Base-by-base conservation (phyloP, 2,113 vertebrate genomes). In the Ptilorrhoa leucosticta region DNA sequence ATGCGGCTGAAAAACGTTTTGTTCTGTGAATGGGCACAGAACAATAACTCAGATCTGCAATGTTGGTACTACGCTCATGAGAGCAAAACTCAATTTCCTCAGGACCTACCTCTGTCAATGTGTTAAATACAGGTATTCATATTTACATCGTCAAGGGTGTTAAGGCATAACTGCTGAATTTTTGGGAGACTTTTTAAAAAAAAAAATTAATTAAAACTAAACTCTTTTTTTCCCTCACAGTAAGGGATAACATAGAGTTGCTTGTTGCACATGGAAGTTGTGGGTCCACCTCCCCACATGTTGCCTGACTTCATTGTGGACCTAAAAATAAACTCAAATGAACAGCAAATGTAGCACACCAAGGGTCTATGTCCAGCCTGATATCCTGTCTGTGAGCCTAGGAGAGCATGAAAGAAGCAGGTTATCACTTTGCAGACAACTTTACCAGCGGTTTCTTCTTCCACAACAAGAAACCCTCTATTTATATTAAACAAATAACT, bases 41-140 rank as follows among this genome's bases (percentile, higher is more conserved):
- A 76, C n/a, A 33, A 26, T 37, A 69, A 11, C 23, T 60, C 40
- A 40, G 9, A n/a, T 45, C 22, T 83, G 12, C 18, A 56, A 12
- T 39, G 60, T 3, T 50, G 26, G 33, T 39, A 10, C 26, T 19
- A 7, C 0, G 1, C 7, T 47, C 8, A 11, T 0, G 6, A 78
- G 15, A 45, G 13, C 3, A 81, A 87, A 61, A 15, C 7, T 30
- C 22, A 7, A 35, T 70, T 75, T 77, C 16, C 35, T 50, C 15
- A 60, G 39, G 10, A 39, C 9, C 21, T 71, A 12, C 28, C 26
- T 31, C 16, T 42, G 21, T 7, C 54, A 85, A 15, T 42, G 11
- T 40, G 15, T n/a, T n/a, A 57, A 65, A 15, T 35, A 27, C 4
- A 70, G 13, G 8, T 57, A 27, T 18, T 71, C 23, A n/a, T 35